A percentile compares a stretch with the other conserved stretches of the same genome.
Evolutionary conservation across 1,140 invertebrate species (phyloP).

Genomic region (Trichonephila inaurata): DNA sequence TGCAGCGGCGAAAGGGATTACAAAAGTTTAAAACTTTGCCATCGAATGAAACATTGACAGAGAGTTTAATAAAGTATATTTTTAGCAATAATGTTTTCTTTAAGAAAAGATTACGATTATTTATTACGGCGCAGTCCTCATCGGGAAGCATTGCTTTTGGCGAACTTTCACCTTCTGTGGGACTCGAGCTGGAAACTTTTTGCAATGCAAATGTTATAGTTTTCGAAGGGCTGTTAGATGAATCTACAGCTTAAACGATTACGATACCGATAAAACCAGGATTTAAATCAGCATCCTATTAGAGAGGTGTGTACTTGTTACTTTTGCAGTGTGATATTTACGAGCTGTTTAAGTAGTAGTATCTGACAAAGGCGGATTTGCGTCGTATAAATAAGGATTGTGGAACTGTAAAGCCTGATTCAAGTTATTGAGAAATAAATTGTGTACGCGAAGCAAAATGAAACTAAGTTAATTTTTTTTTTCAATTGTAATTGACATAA

Average conservation of each 20-base stretch:
- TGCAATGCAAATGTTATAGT: conserved; percentile 42
- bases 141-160: neutral
- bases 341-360: conserved; percentile 39
- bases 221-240: neutral
- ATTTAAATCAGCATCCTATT: conserved; percentile 62
- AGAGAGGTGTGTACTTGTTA: neutral
- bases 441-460: no score
- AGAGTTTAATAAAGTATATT: conserved; percentile 31
- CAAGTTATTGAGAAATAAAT: no score
- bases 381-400: neutral
- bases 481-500: no score
- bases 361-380: neutral
- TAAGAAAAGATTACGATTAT: conserved; percentile 56
- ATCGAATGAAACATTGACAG: neutral
- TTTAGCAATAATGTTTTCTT: conserved; percentile 54
- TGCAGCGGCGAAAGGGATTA: conserved; percentile 40
- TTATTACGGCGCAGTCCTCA: conserved; percentile 7
- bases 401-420: no score
- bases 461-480: no score
- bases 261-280: conserved; percentile 29
- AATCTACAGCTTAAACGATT: conserved; percentile 36
- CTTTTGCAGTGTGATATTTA: conserved; percentile 2
- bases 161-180: neutral
- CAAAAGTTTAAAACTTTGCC: neutral
- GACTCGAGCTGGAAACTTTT: neutral